Percentiles rank a stretch among this genome's conserved stretches.
These are phyloP conservation scores for Tautogolabrus adspersus DNA, from an alignment of 2,113 vertebrate species.

Conservation along the genomic window DNA sequence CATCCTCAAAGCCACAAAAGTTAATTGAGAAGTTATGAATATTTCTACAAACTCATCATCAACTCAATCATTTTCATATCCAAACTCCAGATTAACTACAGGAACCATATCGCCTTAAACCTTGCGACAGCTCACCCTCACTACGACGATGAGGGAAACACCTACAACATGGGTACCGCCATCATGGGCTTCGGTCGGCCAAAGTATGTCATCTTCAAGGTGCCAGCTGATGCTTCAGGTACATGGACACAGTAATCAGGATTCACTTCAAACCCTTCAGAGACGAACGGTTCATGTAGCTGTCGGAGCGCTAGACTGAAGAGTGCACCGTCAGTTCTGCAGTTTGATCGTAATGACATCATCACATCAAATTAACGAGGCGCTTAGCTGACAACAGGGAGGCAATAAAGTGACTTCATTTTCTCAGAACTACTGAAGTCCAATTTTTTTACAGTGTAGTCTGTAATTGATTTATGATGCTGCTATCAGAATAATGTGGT, in stretches of 20 bases:
- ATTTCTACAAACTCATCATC: not conserved
- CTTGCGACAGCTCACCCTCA: constrained; percentile 93
- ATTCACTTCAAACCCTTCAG: too few species aligned
- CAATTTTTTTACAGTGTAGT: not conserved
- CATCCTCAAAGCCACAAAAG: not conserved
- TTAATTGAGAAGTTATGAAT: too few species aligned
- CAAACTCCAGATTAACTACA: constrained; percentile 88
- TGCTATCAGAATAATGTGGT: not conserved
- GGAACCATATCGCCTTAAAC: constrained; percentile 89
- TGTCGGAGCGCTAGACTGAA: too few species aligned
- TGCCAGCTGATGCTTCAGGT: constrained; percentile 87
- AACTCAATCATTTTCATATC: too few species aligned
- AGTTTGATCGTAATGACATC: not conserved
- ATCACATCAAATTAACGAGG: not conserved
- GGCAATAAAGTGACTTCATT: not conserved
- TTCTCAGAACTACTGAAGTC: too few species aligned
- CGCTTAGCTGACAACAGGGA: not conserved
- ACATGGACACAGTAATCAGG: not conserved
- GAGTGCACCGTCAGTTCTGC: not conserved
- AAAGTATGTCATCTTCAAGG: constrained; percentile 92
- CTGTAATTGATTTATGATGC: constrained; percentile 11
- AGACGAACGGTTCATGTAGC: too few species aligned
- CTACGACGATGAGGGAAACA: constrained; percentile 91
- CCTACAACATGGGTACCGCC: constrained; percentile 94
- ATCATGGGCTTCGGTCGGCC: constrained; percentile 89